A percentile compares a stretch with the other conserved stretches of the same genome.
Evolutionary conservation across 2,888 invertebrate genomes (phyloP).

Genomic region (Apeira syringaria): DNA sequence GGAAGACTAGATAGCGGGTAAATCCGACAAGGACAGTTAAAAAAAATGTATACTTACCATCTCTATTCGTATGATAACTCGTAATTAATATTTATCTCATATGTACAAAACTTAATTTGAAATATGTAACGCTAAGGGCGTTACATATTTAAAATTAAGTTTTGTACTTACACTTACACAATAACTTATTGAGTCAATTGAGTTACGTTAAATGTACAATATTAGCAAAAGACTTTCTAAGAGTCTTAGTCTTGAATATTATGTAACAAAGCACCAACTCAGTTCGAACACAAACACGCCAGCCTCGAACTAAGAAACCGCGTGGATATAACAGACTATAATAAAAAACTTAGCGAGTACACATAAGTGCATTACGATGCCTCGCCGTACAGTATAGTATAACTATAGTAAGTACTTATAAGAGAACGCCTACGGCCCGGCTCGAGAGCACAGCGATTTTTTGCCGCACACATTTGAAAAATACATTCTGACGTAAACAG

Average conservation of each 20-base stretch:
- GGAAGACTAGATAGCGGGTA: too few species aligned
- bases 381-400: constrained; percentile 54
- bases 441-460: constrained; percentile 72
- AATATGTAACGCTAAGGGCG: too few species aligned
- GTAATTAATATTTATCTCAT: too few species aligned
- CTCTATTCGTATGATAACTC: too few species aligned
- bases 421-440: constrained; percentile 64
- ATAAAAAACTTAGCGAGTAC: constrained; percentile 81
- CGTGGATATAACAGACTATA: constrained; percentile 75
- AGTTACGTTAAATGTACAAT: constrained; percentile 7
- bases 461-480: constrained; percentile 78
- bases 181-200: too few species aligned
- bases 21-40: too few species aligned
- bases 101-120: too few species aligned
- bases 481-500: constrained; percentile 80
- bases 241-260: constrained; percentile 23
- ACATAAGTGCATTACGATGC: constrained; percentile 81
- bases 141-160: too few species aligned
- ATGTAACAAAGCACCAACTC: constrained; percentile 67
- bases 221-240: constrained; percentile 1
- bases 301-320: constrained; percentile 73
- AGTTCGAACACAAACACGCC: constrained; percentile 38
- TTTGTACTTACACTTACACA: too few species aligned
- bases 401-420: constrained; percentile 55
- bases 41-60: too few species aligned